phyloP scores from a whole-genome alignment of 2,888 invertebrate genomes.

The Cacoxenus indagator region DNA sequence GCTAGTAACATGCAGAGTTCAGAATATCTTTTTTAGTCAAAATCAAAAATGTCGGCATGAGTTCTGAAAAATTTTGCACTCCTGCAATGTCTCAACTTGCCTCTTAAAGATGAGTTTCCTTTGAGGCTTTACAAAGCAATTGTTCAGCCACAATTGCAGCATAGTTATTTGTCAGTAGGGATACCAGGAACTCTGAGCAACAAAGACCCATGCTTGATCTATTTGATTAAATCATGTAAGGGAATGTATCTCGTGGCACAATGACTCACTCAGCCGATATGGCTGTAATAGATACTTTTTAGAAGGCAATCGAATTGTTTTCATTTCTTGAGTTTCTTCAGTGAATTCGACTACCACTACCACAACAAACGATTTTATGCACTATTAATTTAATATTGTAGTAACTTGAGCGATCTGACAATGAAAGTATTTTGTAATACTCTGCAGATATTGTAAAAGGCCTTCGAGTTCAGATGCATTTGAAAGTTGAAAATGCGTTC shows the following conservation, averaged over 20 bases:
- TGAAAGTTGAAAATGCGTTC: too few species aligned
- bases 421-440: too few species aligned
- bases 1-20: constrained; percentile 30
- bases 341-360: too few species aligned
- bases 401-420: too few species aligned
- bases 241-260: background rate
- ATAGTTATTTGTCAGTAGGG: constrained; percentile 37
- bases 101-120: background rate
- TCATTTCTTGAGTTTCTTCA: too few species aligned
- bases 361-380: too few species aligned
- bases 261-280: background rate
- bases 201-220: too few species aligned
- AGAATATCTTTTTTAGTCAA: background rate
- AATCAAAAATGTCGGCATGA: background rate
- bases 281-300: background rate
- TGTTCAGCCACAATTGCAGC: background rate
- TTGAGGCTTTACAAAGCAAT: too few species aligned
- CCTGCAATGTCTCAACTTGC: background rate
- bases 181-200: too few species aligned
- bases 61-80: background rate
- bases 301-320: background rate
- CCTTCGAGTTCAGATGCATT: too few species aligned
- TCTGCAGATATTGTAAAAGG: too few species aligned
- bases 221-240: background rate
- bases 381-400: too few species aligned